Evolutionary conservation across 2,888 invertebrate genomes (phyloP).

Genomic region (Drosophila paranaensis): DNA sequence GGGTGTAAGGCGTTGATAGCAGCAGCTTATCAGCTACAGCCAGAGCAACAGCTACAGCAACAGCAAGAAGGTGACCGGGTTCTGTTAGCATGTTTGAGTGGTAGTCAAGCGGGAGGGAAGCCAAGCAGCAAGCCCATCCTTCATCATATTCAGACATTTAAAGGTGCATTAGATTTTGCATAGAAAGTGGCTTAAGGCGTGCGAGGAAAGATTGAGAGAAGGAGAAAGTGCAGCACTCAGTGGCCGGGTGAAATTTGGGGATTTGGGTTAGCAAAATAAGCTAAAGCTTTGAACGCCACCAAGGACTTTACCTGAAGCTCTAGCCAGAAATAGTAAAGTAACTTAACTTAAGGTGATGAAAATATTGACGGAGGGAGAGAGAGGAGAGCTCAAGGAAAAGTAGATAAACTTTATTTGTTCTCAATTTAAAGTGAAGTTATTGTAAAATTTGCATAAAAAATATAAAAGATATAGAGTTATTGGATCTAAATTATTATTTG

Average conservation of each 20-base stretch:
- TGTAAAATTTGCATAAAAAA: too few species aligned
- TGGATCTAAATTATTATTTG: too few species aligned
- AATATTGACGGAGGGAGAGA: not conserved
- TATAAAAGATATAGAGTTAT: too few species aligned
- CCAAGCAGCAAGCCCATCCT: not conserved
- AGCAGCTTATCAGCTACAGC: conserved; percentile 66
- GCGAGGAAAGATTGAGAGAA: not conserved
- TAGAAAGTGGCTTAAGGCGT: conserved; percentile 34
- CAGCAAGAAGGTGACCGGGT: not conserved
- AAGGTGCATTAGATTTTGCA: conserved; percentile 44
- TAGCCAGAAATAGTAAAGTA: not conserved
- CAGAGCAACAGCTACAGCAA: not conserved
- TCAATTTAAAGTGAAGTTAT: not conserved
- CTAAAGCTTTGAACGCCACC: conserved; percentile 15
- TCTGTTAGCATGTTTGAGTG: conserved; percentile 34
- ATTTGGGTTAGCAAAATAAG: conserved; percentile 44
- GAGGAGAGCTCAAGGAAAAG: not conserved
- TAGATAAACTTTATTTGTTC: rapidly evolving
- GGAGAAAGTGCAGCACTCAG: conserved; percentile 13
- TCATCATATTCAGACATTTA: conserved; percentile 30
- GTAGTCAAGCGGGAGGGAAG: conserved; percentile 5
- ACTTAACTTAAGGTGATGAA: not conserved
- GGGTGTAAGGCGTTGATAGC: conserved; percentile 72
- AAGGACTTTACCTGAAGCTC: not conserved
- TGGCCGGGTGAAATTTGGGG: conserved; percentile 46